Evolutionary conservation across 2,888 invertebrate genomes (phyloP).

Genomic region (Drosophila limbata): DNA sequence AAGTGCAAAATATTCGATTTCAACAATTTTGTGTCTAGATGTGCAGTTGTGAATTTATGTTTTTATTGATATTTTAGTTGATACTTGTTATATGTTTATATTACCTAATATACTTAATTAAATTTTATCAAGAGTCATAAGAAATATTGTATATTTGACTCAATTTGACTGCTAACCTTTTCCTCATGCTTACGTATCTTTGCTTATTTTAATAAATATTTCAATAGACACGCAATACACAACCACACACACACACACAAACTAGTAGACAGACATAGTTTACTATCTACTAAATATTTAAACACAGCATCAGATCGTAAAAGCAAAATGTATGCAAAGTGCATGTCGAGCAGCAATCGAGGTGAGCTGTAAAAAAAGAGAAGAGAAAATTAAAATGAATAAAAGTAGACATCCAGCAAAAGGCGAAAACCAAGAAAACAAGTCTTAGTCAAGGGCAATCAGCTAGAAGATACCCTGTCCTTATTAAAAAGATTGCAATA

Average conservation of each 20-base stretch:
- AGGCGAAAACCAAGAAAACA: slow-evolving; percentile 17
- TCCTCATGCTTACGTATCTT: slow-evolving; percentile 27
- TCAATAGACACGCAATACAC: slow-evolving; percentile 41
- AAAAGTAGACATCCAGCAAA: slow-evolving; percentile 54
- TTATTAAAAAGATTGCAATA: neutral
- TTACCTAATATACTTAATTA: neutral
- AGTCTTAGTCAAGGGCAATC: neutral
- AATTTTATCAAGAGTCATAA: neutral
- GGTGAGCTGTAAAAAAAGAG: slow-evolving; percentile 65
- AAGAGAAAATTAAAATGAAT: slow-evolving; percentile 73
- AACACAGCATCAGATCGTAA: slow-evolving; percentile 77
- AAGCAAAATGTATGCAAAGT: slow-evolving; percentile 78
- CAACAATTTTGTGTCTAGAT: slow-evolving; percentile 6
- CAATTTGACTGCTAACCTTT: slow-evolving; percentile 15
- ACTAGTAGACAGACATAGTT: slow-evolving; percentile 57
- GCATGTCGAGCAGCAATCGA: slow-evolving; percentile 80
- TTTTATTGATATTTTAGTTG: slow-evolving; percentile 5
- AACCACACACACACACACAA: slow-evolving; percentile 12
- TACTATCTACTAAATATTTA: slow-evolving; percentile 80
- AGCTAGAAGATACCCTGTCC: slow-evolving; percentile 14
- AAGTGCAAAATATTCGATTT: slow-evolving; percentile 15
- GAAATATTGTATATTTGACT: neutral
- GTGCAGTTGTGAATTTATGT: slow-evolving; percentile 2
- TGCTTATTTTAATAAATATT: slow-evolving; percentile 68
- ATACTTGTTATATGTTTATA: neutral